Conservation (phyloP, 2,797 vertebrate genomes). For the Austrolebias charrua region DNA sequence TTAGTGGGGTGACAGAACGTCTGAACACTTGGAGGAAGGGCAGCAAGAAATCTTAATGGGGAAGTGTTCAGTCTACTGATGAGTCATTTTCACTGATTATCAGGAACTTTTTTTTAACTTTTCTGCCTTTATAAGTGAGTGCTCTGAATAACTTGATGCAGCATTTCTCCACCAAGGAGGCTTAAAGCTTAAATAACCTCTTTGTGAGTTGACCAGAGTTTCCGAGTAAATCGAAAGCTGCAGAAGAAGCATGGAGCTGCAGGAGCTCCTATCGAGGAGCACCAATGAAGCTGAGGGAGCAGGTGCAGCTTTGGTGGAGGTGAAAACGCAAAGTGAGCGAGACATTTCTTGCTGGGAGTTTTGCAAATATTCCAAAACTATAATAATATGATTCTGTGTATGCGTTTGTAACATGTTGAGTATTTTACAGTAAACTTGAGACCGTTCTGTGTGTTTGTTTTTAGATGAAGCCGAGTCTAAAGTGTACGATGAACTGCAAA, state of each 20-base stretch:
- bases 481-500: conserved; percentile 50
- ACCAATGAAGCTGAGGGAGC: too few relatives aligned
- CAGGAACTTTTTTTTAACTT: too few relatives aligned
- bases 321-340: conserved; percentile 41
- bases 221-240: conserved; percentile 41
- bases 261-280: conserved; percentile 27
- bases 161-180: not conserved
- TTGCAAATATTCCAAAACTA: not conserved
- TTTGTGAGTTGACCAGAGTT: conserved; percentile 3
- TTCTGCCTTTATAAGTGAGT: not conserved
- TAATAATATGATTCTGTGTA: not conserved
- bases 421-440: not conserved
- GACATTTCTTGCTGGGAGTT: not conserved
- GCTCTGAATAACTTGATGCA: not conserved
- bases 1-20: not conserved
- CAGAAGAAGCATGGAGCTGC: conserved; percentile 69
- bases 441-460: conserved; percentile 35
- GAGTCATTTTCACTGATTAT: too few relatives aligned
- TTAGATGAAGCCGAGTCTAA: conserved; percentile 49
- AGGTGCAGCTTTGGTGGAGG: not conserved
- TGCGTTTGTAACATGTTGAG: not conserved
- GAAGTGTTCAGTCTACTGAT: conserved; percentile 35
- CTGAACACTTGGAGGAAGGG: conserved; percentile 19
- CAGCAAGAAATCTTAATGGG: conserved; percentile 13
- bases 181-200: conserved; percentile 29